These are phyloP conservation scores for Cryptophagus acutangulus DNA, from an alignment of 2,888 invertebrate species.

Conservation along the genomic window DNA sequence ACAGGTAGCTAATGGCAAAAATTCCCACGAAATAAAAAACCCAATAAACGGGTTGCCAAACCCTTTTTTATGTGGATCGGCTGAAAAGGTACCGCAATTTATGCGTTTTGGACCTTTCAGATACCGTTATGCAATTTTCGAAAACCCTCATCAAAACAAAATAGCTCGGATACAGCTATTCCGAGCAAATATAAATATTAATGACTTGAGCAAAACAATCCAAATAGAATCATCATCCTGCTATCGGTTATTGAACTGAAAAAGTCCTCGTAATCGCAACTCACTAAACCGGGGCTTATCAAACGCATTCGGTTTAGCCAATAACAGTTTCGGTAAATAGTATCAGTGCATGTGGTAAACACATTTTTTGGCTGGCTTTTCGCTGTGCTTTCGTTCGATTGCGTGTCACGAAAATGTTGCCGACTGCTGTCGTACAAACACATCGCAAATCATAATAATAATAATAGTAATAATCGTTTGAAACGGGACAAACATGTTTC, in stretches of 20 bases:
- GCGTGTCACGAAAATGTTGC: constrained; percentile 3
- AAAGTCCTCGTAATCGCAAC: constrained; percentile 17
- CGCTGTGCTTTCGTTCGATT: too few species aligned
- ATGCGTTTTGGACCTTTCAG: constrained; percentile 7
- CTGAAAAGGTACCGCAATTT: constrained; percentile 5
- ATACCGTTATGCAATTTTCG: constrained; percentile 7
- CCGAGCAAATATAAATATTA: neutral
- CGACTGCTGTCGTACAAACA: neutral
- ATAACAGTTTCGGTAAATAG: constrained; percentile 4
- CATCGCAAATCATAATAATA: constrained; percentile 8
- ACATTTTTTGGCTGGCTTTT: constrained; percentile 2
- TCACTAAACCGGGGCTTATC: too few species aligned
- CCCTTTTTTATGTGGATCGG: constrained; percentile 4
- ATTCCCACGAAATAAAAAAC: constrained; percentile 6
- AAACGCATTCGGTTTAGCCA: constrained; percentile 6
- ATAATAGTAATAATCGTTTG: too few species aligned
- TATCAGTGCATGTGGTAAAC: constrained; percentile 6
- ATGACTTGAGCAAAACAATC: neutral
- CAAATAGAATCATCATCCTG: constrained; percentile 1
- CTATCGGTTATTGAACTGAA: constrained; percentile 23
- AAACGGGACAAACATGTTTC: constrained; percentile 6
- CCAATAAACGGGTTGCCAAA: constrained; percentile 6
- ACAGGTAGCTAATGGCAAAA: constrained; percentile 1
- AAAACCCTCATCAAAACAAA: constrained; percentile 1
- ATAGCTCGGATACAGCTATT: constrained; percentile 2